Evolutionary conservation across 2,113 vertebrate genomes (phyloP).

Genomic region (Alligator mississippiensis): DNA sequence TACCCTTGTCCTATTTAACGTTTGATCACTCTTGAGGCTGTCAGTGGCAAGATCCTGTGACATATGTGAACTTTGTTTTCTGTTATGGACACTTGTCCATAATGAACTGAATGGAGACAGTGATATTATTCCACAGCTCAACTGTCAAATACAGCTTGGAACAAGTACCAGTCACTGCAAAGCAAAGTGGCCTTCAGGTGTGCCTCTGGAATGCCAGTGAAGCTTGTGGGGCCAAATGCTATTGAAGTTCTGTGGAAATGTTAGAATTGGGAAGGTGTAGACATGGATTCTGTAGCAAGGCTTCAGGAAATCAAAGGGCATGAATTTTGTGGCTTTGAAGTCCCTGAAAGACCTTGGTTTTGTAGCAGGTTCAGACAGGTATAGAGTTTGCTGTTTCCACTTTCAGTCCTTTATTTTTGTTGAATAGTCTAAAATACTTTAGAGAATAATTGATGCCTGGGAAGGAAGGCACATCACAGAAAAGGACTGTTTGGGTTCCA

Average conservation of each 20-base stretch:
- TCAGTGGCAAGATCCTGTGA: not conserved
- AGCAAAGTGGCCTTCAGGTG: slow-evolving; percentile 39
- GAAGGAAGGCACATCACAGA: not conserved
- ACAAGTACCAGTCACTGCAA: slow-evolving; percentile 6
- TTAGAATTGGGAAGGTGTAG: not conserved
- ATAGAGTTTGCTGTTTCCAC: not conserved
- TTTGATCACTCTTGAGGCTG: not conserved
- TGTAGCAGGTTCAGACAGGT: not conserved
- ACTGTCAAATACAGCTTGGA: not conserved
- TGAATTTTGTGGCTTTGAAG: not conserved
- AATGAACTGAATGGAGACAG: not conserved
- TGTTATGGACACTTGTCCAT: not conserved
- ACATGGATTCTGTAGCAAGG: not conserved
- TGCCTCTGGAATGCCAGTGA: not conserved
- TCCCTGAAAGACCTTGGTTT: slow-evolving; percentile 1
- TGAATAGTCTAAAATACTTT: not conserved
- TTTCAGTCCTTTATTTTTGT: slow-evolving; percentile 29
- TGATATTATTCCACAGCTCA: slow-evolving; percentile 1
- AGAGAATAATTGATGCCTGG: slow-evolving; percentile 6
- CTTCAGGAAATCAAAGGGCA: not conserved
- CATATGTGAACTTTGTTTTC: not conserved
- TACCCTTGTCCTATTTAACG: rapidly evolving
- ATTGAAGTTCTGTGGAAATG: not conserved
- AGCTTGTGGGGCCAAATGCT: not conserved
- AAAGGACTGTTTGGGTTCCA: not conserved